Evolutionary conservation across 30 jellyfish, hydroid and myxozoan genomes (phyloP), one percentile per base, ranked within the genome.

Genomic region (Clytia hemisphaerica): DNA sequence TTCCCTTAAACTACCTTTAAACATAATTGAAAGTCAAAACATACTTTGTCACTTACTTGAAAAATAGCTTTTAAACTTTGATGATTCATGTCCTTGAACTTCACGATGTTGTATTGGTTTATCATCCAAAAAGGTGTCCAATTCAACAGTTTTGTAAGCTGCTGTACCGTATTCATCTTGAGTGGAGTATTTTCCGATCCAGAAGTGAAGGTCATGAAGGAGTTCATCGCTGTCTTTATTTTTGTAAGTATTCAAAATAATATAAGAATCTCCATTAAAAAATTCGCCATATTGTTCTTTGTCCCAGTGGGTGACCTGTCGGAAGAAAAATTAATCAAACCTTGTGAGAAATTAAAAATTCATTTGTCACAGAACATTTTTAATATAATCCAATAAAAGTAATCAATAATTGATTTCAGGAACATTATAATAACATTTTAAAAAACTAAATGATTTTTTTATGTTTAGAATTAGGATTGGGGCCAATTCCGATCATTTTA

Each of bases 131-230:
- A 69, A 77, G n/a, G 99, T 91, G 59, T 91, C 99, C 76, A 91
- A 79, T 57, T 91, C 99, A 57, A 91, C 99, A 35, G 99, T 91
- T 51, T 91, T 91, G 84, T 91, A 91, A 6, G 99, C 99, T 6
- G 99, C 99, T 0, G 99, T 91, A 24, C 95, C 99, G 77, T 91
- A 91, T 59, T 91, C 99, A 83, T 91, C 99, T 68, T 91, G 99
- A 3, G 93, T 37, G 54, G 99, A 91, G 32, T 80, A 71, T 61
- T 76, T 73, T 49, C 99, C 99, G 72, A 91, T 91, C 99, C 99
- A 91, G 50, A 91, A 91, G 69, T 91, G 99, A 15, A 91, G 84
- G 77, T 91, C 99, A 73, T 82, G 82, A 15, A 72, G 59, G 25
- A 91, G 83, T 57, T 76, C 99, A 0, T 72, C 70, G 0, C 61